Base-by-base conservation (phyloP, 2,113 vertebrate species). In the Peromyscus maniculatus region DNA sequence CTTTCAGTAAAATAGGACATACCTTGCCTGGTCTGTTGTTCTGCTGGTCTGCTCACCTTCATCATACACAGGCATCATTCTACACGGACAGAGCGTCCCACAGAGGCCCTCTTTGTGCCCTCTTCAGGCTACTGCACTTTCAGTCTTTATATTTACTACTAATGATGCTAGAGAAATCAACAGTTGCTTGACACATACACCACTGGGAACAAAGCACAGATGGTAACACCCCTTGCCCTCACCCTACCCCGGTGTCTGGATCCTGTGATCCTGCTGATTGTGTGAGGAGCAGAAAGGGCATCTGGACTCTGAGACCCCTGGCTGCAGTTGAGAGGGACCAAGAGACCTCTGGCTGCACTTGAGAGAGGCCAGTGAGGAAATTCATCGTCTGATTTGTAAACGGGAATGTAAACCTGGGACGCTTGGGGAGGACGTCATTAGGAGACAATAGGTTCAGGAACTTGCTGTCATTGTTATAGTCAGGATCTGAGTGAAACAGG, bases 101-200 rank as follows among this genome's bases (percentile, higher is more conserved):
- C 5, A 33, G 33, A 94, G 22, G 87, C 71, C 79, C 26, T 49
- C 2, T 64, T 36, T 77, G 88, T 84, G 82, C 69, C 95, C 19
- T 91, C 66, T 97, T 97, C 19, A 69, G 43, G 55, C 79, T 78
- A 26, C 72, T 3, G 6, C 19, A 31, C 93, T 84, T 95, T 94
- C 91, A 89, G 91, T 87, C 84, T 96, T 97, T 93, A 62, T 93
- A 97, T n/a, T 64, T 96, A 26, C 95, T 97, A n/a, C 17, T 95
- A 86, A 39, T 96, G 82, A 69, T 62, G 28, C 89, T 59, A 94
- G 90, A 78, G 24, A 92, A 75, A 22, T 5, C 4, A 59, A 75
- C 91, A 87, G 15, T 94, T 62, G 28, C 5, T 0, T 82, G 94
- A 96, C 94, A 46, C 0, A 0, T 10, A 83, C 93, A 43, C 84